Base-by-base conservation (phyloP, 2,113 vertebrate genomes). In the Podocnemis expansa region DNA sequence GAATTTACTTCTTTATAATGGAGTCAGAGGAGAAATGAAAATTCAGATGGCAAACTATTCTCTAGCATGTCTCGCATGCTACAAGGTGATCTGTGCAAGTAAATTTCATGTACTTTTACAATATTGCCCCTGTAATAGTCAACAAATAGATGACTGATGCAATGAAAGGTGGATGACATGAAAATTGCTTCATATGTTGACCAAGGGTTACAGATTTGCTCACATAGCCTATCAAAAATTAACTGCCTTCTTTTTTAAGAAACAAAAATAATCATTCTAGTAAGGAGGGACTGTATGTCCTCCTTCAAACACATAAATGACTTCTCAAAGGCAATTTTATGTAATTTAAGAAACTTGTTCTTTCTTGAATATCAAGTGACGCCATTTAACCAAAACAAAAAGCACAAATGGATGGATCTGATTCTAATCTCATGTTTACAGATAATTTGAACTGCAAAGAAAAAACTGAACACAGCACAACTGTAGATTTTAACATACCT, bases 1-100 rank as follows among this genome's bases (percentile, higher is more conserved):
- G 97, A 98, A 94, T 96, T 97, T 95, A 93, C 97, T 97, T 97
- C 98, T 98, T 98, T 97, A 98, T 95, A 97, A 97, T 85, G 97
- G 90, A 97, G 87, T 87, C 90, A 97, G 96, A 96, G 96, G 94
- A 97, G 94, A 94, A 96, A 93, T 89, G 97, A 91, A 98, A 98
- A 98, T 98, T 99, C 99, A 99, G 98, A 99, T 99, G 99, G 99
- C 99, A 99, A 99, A 99, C 99, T 99, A 99, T 99, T 99, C 98
- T 98, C 97, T 91, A 98, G 98, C 98, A 98, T 97, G 98, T 98
- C 78, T 54, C 91, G 96, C 97, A 97, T 97, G 98, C 98, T 97
- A 93, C 51, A 52, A 55, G 94, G 96, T 87, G 87, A 94, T 79
- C 82, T 94, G 94, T 54, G 93, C 87, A 93, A 91, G 94, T 97